phyloP scores from a whole-genome alignment of 2,888 invertebrate species.

The Drosophila austrosaltans region DNA sequence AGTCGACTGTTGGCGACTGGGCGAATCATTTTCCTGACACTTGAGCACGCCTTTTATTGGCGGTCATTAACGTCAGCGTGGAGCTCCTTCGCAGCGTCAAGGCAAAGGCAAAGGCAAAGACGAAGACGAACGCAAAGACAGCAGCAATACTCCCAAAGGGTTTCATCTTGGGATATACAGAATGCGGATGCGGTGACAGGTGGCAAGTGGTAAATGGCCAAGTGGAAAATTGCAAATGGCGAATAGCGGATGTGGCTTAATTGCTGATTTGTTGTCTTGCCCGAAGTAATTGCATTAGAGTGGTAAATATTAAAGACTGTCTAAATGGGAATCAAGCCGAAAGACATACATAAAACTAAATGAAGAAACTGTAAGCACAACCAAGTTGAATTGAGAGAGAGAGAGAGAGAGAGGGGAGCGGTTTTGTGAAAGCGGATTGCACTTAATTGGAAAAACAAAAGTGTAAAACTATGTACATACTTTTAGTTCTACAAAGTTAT shows the following conservation, averaged over 20 bases:
- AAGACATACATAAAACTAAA: slow-evolving; percentile 42
- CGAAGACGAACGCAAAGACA: neutral
- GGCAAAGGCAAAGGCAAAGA: neutral
- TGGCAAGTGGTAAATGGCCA: slow-evolving; percentile 28
- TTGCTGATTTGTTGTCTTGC: slow-evolving; percentile 50
- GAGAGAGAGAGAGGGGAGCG: neutral
- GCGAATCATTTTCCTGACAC: slow-evolving; percentile 61
- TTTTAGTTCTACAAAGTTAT: slow-evolving; percentile 1
- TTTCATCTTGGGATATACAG: neutral
- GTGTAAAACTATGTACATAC: slow-evolving; percentile 12
- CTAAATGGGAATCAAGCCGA: slow-evolving; percentile 30
- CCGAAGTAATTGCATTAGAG: slow-evolving; percentile 50
- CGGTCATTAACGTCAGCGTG: slow-evolving; percentile 72
- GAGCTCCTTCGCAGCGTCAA: slow-evolving; percentile 20
- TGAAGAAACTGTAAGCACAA: slow-evolving; percentile 41
- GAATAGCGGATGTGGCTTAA: slow-evolving; percentile 41
- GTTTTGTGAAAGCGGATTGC: neutral
- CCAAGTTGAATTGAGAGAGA: too few species aligned
- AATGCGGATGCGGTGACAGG: slow-evolving; percentile 46
- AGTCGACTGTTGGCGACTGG: neutral
- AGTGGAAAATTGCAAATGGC: slow-evolving; percentile 34
- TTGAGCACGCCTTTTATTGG: slow-evolving; percentile 75
- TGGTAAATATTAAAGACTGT: slow-evolving; percentile 46
- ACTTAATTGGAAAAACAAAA: neutral
- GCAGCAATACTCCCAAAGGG: slow-evolving; percentile 2